Base-by-base conservation (phyloP, 2,797 vertebrate species). In the Ara ararauna region DNA sequence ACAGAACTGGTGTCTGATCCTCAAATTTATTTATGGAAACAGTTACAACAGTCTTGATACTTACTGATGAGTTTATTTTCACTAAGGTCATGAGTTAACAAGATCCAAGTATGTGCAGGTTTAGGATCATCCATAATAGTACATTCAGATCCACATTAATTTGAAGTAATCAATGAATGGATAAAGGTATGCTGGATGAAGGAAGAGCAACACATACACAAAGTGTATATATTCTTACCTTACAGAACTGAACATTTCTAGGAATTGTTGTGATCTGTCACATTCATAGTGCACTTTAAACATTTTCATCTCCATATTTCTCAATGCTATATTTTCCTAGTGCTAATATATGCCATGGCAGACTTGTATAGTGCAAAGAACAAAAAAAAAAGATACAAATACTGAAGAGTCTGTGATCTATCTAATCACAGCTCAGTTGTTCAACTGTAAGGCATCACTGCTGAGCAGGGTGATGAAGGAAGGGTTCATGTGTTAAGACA, bases 401-500 rank as follows among this genome's bases (percentile, higher is more conserved):
- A 85, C 51, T 54, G 74, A 45, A 67, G 45, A 89, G 29, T 56
- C 64, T 97, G 91, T 61, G 71, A 90, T 91, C 23, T 54, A 73
- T 88, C 80, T 85, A 95, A 92, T 94, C 89, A 85, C 85, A 96
- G 87, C 44, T 91, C 82, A 80, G 75, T 93, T 91, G 91, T 77
- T 96, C 89, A 81, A 93, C 81, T 96, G 74, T 54, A 94, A 93
- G 76, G 47, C 71, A 91, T 95, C 71, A 27, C 45, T 88, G 51
- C n/a, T 89, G 58, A 92, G 68, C 61, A 95, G 90, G 81, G 78
- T 94, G 78, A 92, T 92, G 75, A 93, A 92, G 72, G 74, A 87
- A 92, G 62, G 58, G 68, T 92, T 89, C 68, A 85, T 58, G 75
- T 83, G 74, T 92, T 92, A 92, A 95, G 68, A 87, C 21, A 58